These are phyloP conservation scores for Elmis aenea DNA, from an alignment of 2,888 invertebrate species.

Conservation along the genomic window DNA sequence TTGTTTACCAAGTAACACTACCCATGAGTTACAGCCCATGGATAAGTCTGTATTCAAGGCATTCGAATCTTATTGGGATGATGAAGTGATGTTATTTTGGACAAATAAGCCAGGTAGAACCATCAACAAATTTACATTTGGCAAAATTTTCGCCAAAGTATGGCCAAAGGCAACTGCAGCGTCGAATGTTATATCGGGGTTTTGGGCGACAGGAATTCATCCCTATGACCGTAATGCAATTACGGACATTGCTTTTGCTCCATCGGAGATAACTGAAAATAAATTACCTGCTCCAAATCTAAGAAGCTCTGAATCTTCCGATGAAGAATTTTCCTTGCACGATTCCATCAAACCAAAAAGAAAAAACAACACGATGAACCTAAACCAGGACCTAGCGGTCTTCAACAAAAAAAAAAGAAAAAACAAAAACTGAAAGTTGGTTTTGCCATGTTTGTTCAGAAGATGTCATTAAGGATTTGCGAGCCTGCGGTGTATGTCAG, in stretches of 20 bases:
- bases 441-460: too few species aligned
- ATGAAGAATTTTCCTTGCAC: too few species aligned
- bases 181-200: background rate
- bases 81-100: conserved; percentile 8
- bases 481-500: too few species aligned
- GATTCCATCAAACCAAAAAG: too few species aligned
- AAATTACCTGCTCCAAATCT: too few species aligned
- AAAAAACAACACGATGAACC: too few species aligned
- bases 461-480: too few species aligned
- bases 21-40: conserved; percentile 38
- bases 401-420: too few species aligned
- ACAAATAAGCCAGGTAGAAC: background rate
- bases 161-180: conserved; percentile 3
- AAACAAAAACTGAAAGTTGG: too few species aligned
- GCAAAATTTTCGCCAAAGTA: background rate
- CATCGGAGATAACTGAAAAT: background rate
- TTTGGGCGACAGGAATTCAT: background rate
- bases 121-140: conserved; percentile 1
- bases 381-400: too few species aligned
- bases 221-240: background rate
- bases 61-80: conserved; percentile 37
- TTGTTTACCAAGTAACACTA: conserved; percentile 39
- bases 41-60: conserved; percentile 34
- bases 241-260: background rate
- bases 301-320: too few species aligned